Conservation (phyloP, 2,113 vertebrate species). For the Aramus guarauna region DNA sequence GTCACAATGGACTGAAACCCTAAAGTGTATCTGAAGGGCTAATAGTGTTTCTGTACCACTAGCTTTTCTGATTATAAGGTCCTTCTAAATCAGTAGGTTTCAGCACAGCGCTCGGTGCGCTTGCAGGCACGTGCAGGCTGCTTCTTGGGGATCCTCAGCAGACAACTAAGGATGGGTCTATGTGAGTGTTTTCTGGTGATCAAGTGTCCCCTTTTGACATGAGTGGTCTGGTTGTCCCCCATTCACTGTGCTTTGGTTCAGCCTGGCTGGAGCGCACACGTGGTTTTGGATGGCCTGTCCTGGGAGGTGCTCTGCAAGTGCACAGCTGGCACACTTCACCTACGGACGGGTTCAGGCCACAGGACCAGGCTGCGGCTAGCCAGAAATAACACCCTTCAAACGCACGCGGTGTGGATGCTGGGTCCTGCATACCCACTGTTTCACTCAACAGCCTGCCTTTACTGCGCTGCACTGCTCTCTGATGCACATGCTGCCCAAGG, state of each 20-base stretch:
- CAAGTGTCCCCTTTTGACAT: not conserved
- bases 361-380: not conserved
- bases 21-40: not conserved
- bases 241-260: not conserved
- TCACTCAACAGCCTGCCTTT: not conserved
- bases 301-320: not conserved
- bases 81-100: not conserved
- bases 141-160: not conserved
- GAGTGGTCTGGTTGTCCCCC: not conserved
- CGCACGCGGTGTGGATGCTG: not conserved
- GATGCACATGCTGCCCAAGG: not conserved
- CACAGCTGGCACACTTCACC: not conserved
- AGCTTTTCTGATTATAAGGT: not conserved
- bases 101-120: not conserved
- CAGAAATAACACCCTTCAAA: not conserved
- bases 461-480: not conserved
- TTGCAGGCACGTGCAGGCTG: accelerated
- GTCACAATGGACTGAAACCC: not conserved
- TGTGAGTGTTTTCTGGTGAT: not conserved
- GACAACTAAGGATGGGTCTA: not conserved
- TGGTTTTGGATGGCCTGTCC: not conserved
- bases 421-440: not conserved
- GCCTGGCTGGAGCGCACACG: accelerated
- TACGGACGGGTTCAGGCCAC: accelerated
- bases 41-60: not conserved